Conservation (phyloP, 2,888 invertebrate genomes). For the Plutella xylostella region DNA sequence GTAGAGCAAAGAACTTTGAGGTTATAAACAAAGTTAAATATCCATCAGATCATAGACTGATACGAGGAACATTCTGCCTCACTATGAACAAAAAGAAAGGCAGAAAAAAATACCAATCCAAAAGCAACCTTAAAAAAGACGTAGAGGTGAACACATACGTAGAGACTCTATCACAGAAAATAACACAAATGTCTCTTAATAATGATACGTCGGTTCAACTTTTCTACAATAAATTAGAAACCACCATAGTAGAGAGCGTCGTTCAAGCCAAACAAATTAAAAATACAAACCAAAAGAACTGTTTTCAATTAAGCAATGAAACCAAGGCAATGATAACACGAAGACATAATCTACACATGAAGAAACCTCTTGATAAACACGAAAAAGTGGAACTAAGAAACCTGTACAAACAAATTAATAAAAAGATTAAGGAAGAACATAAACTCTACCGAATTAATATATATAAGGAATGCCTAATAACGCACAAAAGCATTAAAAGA, state of each 20-base stretch:
- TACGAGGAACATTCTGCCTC: not conserved
- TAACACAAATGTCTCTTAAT: not conserved
- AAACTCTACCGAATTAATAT: too few species aligned
- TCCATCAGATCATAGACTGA: not conserved
- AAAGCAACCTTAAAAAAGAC: not conserved
- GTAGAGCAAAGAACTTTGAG: not conserved
- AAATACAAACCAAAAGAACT: not conserved
- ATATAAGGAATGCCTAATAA: too few species aligned
- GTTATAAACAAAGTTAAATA: not conserved
- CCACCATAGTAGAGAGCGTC: not conserved
- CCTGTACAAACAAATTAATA: not conserved
- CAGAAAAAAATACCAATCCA: not conserved
- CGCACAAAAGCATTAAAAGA: not conserved
- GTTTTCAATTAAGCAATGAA: too few species aligned
- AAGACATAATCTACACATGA: not conserved
- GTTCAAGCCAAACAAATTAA: not conserved
- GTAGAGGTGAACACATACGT: conserved; percentile 4
- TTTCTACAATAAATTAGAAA: not conserved
- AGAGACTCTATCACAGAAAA: too few species aligned
- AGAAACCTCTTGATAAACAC: not conserved
- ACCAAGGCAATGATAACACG: too few species aligned
- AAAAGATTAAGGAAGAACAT: too few species aligned
- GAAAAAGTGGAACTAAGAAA: not conserved
- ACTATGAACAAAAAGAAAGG: not conserved
- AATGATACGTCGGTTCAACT: not conserved